Conservation (phyloP, 1,140 invertebrate species). For the Drosophila leontia region DNA sequence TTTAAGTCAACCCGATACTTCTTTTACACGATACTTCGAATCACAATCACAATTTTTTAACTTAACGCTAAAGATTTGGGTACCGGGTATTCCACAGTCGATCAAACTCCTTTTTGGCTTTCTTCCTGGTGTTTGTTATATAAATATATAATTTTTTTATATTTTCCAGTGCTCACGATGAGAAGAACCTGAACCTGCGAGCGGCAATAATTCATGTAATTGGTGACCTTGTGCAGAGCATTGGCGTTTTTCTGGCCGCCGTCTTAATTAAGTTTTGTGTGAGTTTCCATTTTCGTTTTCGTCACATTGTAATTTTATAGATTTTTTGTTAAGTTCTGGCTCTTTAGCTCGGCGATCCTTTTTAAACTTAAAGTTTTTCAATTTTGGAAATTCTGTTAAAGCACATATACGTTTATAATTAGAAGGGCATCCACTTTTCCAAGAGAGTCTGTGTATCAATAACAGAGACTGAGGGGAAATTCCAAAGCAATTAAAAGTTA, state of each 20-base stretch:
- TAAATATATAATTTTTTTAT: constrained; percentile 1
- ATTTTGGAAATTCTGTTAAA: too few species aligned
- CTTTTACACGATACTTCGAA: background rate
- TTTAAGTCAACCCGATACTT: background rate
- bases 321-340: too few species aligned
- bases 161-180: constrained; percentile 5
- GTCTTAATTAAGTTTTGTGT: constrained; percentile 93
- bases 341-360: too few species aligned
- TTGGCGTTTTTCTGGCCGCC: constrained; percentile 94
- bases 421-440: too few species aligned
- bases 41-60: background rate
- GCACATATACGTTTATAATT: too few species aligned
- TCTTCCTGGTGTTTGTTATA: constrained; percentile 1
- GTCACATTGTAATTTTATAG: too few species aligned
- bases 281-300: constrained; percentile 85
- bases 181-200: constrained; percentile 92
- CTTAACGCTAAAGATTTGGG: too few species aligned
- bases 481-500: too few species aligned
- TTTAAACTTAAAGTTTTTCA: too few species aligned
- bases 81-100: background rate
- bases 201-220: constrained; percentile 97
- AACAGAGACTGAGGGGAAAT: too few species aligned
- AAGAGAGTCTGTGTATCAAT: too few species aligned
- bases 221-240: constrained; percentile 95
- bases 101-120: background rate